Evolutionary conservation across 2,797 vertebrate genomes (phyloP), one percentile per base, ranked within the genome.

Genomic region (Sebastes steindachneri): DNA sequence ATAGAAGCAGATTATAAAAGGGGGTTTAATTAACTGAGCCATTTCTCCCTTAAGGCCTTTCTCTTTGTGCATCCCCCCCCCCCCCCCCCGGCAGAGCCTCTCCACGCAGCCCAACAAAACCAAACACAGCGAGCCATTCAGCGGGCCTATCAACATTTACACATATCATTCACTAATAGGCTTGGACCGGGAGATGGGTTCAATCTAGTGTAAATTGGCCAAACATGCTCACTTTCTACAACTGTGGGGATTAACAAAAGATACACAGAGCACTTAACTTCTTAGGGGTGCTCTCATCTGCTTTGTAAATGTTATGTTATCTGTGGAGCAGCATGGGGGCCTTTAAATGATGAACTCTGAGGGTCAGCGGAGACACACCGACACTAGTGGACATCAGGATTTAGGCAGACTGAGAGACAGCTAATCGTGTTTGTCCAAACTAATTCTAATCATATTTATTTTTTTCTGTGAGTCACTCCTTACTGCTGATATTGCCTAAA

Each of bases 1-100:
- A 86, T 77, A 88, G 75, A 80, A 60, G 80, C 85, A 89, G 88
- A 93, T 93, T 93, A 95, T 89, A 91, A 95, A 94, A 92, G 88
- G 86, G 89, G 92, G 58, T 92, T 94, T 95, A 95, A 96, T 95
- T 95, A 95, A 95, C 93, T 89, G 91, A 92, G 83, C 82, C 92
- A 89, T 93, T 93, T 94, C 88, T 94, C 91, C 87, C 90, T 89
- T 90, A 90, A 94, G 89, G 85, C 86, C 76, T 78, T 84, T 89
- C 77, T 87, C 81, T 90, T 93, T 93, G 90, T 94, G 79, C 68
- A 7, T 84, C 28, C 71, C 51, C 75, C 73, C 35, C n/a, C n/a
- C 28, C 71, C 51, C 75, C 10, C 10, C 11, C 35, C 35, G 10
- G 79, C 73, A 83, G 79, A 90, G 80, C 90, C 92, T 89, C 92